Evolutionary conservation across 2,113 vertebrate genomes (phyloP), one percentile per base, ranked within the genome.

Genomic region (Centropus bengalensis): DNA sequence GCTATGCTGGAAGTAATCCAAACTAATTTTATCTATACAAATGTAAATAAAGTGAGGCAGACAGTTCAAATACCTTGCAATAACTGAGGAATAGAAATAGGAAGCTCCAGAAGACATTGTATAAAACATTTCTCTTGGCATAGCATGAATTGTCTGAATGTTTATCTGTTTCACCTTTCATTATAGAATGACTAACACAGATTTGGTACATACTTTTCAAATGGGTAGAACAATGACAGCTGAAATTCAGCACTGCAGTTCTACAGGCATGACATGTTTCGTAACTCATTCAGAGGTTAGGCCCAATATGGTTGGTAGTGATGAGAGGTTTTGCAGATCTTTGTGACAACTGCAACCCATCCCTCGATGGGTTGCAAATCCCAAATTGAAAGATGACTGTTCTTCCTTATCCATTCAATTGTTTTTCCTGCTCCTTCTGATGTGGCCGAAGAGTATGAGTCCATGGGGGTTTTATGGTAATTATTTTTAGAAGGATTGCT

Each of bases 291-390:
- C n/a, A 68, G 40, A 88, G 44, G 5, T 76, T 71, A 58, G 24
- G 4, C 21, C 9, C 0, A 2, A 26, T 38, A 40, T 6, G 20
- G 2, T 23, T 51, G 9, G 7, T 66, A 82, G 32, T 8, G 11
- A 26, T 0, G 0, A 62, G 87, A 62, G 9, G 11, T 60, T 66
- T 62, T 82, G 7, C 30, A 56, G 33, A 38, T 78, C 3, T 0
- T 42, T 71, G 6, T 45, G 40, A 85, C 36, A 82, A 8, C 4
- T 49, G 30, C 56, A 89, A 58, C 14, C 8, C 9, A 30, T 36
- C 5, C 11, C 14, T 76, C 54, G 13, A n/a, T n/a, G n/a, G n/a
- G n/a, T n/a, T n/a, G n/a, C n/a, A n/a, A n/a, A n/a, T n/a, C n/a
- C n/a, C n/a, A n/a, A 80, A 54, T 2, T 49, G 19, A 69, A 80